Evolutionary conservation across 2,797 vertebrate species (phyloP), one percentile per base, ranked within the genome.

Genomic region (Bradypodion ventrale): DNA sequence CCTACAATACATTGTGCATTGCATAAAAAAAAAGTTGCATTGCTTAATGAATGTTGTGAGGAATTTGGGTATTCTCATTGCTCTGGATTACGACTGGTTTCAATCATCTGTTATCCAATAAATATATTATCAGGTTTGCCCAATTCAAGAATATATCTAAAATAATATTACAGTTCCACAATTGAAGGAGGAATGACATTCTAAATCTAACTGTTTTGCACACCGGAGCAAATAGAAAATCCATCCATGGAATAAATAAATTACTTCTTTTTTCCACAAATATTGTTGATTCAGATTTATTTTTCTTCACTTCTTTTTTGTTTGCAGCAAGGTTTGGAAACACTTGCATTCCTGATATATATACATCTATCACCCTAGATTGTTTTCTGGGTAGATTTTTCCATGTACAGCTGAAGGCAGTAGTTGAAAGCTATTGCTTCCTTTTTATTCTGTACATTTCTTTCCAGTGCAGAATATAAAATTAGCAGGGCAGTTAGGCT

Each of bases 91-190:
- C 77, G 15, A 84, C 27, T 62, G 27, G 6, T 88, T 91, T 90
- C 69, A 87, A 59, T 76, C 74, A 87, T 80, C 27, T 74, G 44
- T 87, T 29, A 86, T 80, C 40, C 68, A 88, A 80, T 84, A 85
- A 87, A 80, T 89, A 89, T 82, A 88, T 82, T 87, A 87, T 80
- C 44, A 75, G 9, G 35, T 23, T 83, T 90, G 49, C 76, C 37
- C 21, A 7, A 81, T 88, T 88, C 66, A 83, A 83, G 69, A 83
- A 68, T 89, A 76, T 44, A 63, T 82, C 62, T 85, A 78, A 89
- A 91, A 92, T 83, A 63, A 52, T 15, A 42, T 76, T 87, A 87
- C 7, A 83, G 13, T 89, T 87, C 62, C 60, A 73, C 10, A 66
- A 10, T 0, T 63, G n/a, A 87, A 82, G 60, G 79, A 82, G 0